Base-by-base conservation (phyloP, 2,113 vertebrate species). In the Chaetodon trifascialis region DNA sequence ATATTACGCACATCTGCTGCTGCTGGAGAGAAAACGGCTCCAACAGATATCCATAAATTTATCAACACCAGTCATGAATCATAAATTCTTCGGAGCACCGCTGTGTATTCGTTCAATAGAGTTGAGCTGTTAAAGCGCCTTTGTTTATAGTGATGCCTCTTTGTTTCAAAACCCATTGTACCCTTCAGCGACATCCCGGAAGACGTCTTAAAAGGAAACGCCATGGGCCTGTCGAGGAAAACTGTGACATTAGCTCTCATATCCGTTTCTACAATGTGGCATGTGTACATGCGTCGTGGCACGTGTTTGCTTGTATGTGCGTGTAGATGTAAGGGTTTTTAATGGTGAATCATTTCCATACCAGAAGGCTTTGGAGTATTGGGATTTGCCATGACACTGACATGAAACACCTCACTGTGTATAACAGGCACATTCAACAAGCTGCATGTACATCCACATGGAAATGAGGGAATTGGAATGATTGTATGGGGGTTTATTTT, bases 61-160 rank as follows among this genome's bases (percentile, higher is more conserved):
- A 63, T 77, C 77, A 84, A 47, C 70, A 54, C 34, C 30, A 34
- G 51, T 79, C 86, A 84, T 90, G 83, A 93, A 89, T 91, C 86
- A 91, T 87, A 81, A 25, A 88, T 88, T 79, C 84, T 78, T 73
- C 56, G n/a, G 49, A 69, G 72, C 76, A 68, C 8, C 42, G 7
- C 38, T 8, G 21, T 38, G 16, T 76, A 1, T 74, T 70, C 59
- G 64, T 67, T 59, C 11, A 60, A 42, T 0, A 1, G 71, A 60
- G 47, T 10, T 30, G 59, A 67, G 76, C 59, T 75, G 78, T 62
- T 74, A 69, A 47, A 65, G 42, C 5, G 2, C 5, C 72, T 71
- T 74, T 88, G 81, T 89, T 76, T 47, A 30, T 10, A 59, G 58
- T 17, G 79, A 79, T 8, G 64, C 25, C 34, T 76, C 76, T 80